Base-by-base conservation (phyloP, 2,113 vertebrate species). In the Sula dactylatra region DNA sequence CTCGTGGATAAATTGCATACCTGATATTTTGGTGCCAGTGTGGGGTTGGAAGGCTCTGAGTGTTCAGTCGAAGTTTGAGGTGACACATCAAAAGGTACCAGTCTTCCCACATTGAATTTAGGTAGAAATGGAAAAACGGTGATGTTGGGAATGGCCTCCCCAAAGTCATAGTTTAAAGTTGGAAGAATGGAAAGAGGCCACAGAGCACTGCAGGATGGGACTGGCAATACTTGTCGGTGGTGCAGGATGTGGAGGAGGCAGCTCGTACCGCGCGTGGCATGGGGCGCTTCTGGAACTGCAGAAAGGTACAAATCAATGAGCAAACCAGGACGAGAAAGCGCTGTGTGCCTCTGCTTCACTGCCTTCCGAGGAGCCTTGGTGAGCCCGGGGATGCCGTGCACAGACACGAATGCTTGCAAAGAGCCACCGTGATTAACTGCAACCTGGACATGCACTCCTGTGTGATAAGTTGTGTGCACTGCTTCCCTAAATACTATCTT, bases 301-400 rank as follows among this genome's bases (percentile, higher is more conserved):
- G 42, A 17, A 45, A 47, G 26, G 70, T 34, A 24, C 71, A 56
- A n/a, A 45, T 61, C 0, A 2, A 5, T 50, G 86, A 45, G 72
- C 34, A 77, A 77, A 45, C 4, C 13, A 7, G 49, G 70, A 32
- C 17, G 44, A 76, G 66, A 38, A 55, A 73, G 42, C 2, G 0
- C 38, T 0, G 0, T 0, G 4, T 11, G 7, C 38, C 20, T 82
- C 10, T 83, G 65, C 64, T 54, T 47, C 50, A 16, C 31, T 9
- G 4, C 45, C 22, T 22, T 82, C 15, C 2, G 5, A 82, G 38
- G 78, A 80, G 54, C 45, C 40, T 34, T 0, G 0, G 45, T 32
- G 40, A 83, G 79, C 83, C 26, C 0, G 0, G 55, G 58, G 32
- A 13, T 38, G 36, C 82, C 0, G 0, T 29, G 52, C 4, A 3